phyloP scores from a whole-genome alignment of 2,113 vertebrate species.

The Scopus umbretta region DNA sequence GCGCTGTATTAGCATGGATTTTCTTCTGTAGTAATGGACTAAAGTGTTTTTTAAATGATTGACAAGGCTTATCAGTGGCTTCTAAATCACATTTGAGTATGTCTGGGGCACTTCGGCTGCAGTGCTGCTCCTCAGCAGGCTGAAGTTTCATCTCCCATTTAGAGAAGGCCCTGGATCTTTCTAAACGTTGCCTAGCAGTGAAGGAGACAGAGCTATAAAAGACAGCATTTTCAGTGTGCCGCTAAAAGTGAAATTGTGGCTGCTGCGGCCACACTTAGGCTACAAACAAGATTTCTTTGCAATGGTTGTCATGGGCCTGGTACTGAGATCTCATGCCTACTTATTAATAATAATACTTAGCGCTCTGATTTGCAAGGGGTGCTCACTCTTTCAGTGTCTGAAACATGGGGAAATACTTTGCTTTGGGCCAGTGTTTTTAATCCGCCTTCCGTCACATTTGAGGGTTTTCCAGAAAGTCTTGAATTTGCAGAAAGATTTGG shows the following conservation, averaged over 20 bases:
- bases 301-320: neutral
- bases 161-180: conserved; percentile 48
- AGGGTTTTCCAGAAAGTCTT: neutral
- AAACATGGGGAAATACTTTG: neutral
- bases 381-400: neutral
- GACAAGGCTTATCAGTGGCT: neutral
- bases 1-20: neutral
- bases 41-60: neutral
- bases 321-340: neutral
- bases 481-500: neutral
- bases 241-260: neutral
- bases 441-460: neutral
- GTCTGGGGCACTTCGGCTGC: neutral
- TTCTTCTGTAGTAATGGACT: neutral
- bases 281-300: neutral
- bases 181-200: conserved; percentile 47
- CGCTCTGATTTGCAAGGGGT: neutral
- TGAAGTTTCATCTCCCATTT: conserved; percentile 26
- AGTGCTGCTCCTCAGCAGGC: neutral
- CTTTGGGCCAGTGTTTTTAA: neutral
- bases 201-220: neutral
- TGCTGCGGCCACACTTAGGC: neutral
- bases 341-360: neutral
- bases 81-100: conserved; percentile 15
- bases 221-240: neutral